Percentiles rank a stretch among this genome's conserved stretches.
Evolutionary conservation across 2,797 vertebrate species (phyloP).

Genomic region (Etheostoma nigrum): DNA sequence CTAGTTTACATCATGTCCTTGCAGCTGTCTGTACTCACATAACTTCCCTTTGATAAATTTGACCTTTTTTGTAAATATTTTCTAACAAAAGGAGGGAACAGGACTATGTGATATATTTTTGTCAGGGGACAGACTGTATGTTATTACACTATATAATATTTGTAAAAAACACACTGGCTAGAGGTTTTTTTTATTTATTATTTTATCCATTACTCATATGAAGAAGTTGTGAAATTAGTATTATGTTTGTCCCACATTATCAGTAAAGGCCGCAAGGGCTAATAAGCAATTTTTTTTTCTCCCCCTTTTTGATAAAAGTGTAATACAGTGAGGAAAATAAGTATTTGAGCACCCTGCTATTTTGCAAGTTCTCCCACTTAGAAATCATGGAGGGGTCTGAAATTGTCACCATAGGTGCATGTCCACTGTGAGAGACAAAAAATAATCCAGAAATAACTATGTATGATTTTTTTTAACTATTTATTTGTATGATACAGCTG

Average conservation of each 20-base stretch:
- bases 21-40: conserved; percentile 6
- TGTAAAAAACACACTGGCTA: conserved; percentile 26
- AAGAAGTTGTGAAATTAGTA: conserved; percentile 21
- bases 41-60: conserved; percentile 37
- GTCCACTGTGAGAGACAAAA: no score
- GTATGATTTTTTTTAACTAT: no score
- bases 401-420: no score
- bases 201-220: conserved; percentile 34
- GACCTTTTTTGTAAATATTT: conserved; percentile 75
- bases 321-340: not conserved
- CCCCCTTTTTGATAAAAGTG: not conserved
- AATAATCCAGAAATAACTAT: no score
- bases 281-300: not conserved
- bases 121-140: conserved; percentile 40
- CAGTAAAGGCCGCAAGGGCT: conserved; percentile 39
- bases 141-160: conserved; percentile 29
- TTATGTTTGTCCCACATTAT: conserved; percentile 24
- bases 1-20: not conserved
- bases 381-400: no score
- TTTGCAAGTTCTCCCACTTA: no score
- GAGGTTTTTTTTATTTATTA: not conserved
- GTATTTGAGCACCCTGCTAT: no score
- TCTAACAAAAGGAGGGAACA: conserved; percentile 45
- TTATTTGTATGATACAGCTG: no score
- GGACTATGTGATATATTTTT: conserved; percentile 75